These are phyloP conservation scores for Volucella inanis DNA, from an alignment of 2,888 invertebrate species.

Conservation along the genomic window DNA sequence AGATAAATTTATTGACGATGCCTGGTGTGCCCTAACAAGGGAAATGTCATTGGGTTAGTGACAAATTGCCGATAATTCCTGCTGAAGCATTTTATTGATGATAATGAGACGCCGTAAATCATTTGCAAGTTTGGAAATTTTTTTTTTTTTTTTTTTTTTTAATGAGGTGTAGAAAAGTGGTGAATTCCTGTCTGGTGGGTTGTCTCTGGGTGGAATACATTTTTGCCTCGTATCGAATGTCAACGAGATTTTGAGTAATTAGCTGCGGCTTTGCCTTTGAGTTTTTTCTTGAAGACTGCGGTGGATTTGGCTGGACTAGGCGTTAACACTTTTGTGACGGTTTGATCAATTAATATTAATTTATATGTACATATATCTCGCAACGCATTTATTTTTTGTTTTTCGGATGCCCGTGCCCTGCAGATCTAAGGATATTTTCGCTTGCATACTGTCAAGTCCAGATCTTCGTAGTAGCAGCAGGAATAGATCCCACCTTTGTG, in stretches of 20 bases:
- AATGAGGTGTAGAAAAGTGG: neutral
- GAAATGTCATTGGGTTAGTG: constrained; percentile 54
- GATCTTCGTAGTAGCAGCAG: no score
- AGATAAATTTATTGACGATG: constrained; percentile 46
- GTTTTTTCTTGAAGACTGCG: no score
- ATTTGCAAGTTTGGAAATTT: constrained; percentile 33
- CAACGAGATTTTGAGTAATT: constrained; percentile 11
- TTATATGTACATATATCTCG: no score
- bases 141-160: neutral
- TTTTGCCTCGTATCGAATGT: neutral
- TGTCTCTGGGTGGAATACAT: constrained; percentile 7
- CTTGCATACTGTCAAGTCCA: no score
- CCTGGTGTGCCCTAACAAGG: constrained; percentile 36
- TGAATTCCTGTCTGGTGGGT: neutral
- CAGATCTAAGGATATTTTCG: no score
- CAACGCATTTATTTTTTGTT: no score
- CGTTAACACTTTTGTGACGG: no score
- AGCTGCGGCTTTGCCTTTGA: neutral
- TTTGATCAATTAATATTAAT: no score
- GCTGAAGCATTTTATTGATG: constrained; percentile 63
- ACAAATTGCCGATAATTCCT: constrained; percentile 69
- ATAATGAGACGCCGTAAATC: constrained; percentile 67
- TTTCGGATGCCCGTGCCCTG: no score
- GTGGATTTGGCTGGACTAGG: no score
- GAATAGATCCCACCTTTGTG: no score